phyloP scores from a whole-genome alignment of 2,113 vertebrate species.

The Actenoides lindsayi region DNA sequence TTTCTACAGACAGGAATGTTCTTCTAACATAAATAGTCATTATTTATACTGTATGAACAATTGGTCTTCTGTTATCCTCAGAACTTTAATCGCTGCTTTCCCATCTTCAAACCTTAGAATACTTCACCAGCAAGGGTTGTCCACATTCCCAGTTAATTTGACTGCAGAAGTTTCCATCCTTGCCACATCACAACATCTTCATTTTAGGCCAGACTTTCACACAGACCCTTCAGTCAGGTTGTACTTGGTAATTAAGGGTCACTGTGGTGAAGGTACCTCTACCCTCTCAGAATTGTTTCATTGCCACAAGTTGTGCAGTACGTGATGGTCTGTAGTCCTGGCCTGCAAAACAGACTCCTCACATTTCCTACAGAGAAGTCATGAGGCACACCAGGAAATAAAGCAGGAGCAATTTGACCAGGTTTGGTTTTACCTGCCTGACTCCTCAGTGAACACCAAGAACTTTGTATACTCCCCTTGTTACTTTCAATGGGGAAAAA shows the following conservation, averaged over 20 bases:
- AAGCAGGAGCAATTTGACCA: neutral
- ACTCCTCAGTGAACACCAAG: neutral
- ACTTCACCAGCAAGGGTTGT: neutral
- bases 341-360: neutral
- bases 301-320: neutral
- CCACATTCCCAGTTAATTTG: neutral
- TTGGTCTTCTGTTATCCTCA: neutral
- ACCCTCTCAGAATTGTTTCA: neutral
- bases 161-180: neutral
- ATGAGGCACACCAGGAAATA: neutral
- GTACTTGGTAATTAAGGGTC: neutral
- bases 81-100: neutral
- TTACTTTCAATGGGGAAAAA: neutral
- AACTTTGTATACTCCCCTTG: neutral
- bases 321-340: neutral
- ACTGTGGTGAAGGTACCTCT: neutral
- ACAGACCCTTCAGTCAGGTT: neutral
- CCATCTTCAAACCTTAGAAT: neutral
- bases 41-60: neutral
- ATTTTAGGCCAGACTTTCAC: neutral
- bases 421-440: neutral
- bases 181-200: neutral
- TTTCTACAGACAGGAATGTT: neutral
- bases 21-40: neutral
- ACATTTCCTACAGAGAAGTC: neutral